Base-by-base conservation (phyloP, 1,140 invertebrate species). In the Amyelois transitella region DNA sequence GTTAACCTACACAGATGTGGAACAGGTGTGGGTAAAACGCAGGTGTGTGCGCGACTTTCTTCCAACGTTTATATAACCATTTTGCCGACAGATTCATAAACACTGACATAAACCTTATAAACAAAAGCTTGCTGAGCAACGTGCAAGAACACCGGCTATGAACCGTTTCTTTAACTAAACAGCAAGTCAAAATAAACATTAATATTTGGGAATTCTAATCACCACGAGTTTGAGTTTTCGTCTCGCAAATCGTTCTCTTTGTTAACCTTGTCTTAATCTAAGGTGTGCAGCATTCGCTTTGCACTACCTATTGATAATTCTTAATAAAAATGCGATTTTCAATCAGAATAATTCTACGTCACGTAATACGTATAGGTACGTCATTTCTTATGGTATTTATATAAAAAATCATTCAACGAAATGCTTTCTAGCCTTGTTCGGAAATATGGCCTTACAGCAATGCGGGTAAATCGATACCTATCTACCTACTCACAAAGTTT, bases 51-150 rank as follows among this genome's bases (percentile, higher is more conserved):
- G 62, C 55, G 55, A 75, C 78, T 78, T 80, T 81, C 66, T 68
- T 69, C 54, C 53, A 32, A 65, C 49, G 65, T 81, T 75, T 79
- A 80, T 81, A 78, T 80, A 79, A 76, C 66, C 53, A 53, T 43
- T 53, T 63, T 63, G 61, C 43, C 50, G 64, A 70, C 54, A 60
- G 49, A 62, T 76, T 68, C 62, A 56, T 81, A 83, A 81, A 80
- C 67, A 77, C 52, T 61, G 68, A 59, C 58, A 55, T 60, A 51
- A 47, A 53, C 50, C 63, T 60, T 66, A 68, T 75, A 77, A 81
- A 77, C 77, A 74, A 66, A 69, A 61, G 58, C 54, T 55, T 70
- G 75, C 60, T 43, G 57, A 75, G 72, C 72, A 76, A 63, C 60
- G 52, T 60, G 59, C 53, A 52, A 64, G 56, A 64, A 53, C 43